A percentile compares a stretch with the other conserved stretches of the same genome.
Evolutionary conservation across 2,797 vertebrate genomes (phyloP).

Genomic region (Nasua narica): DNA sequence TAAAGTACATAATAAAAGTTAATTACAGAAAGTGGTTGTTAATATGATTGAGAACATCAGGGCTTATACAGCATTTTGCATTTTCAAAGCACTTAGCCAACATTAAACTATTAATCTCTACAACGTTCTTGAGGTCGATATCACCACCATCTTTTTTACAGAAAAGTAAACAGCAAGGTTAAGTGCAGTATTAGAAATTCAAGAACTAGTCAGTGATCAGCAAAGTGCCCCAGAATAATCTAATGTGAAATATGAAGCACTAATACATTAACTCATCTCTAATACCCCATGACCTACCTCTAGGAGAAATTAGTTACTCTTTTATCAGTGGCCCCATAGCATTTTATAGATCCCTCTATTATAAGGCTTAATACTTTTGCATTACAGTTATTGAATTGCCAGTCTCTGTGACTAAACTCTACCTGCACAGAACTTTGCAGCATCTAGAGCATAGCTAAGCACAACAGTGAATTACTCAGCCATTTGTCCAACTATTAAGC

Average conservation of each 20-base stretch:
- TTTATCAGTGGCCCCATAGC: not conserved
- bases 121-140: slow-evolving; percentile 31
- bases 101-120: slow-evolving; percentile 61
- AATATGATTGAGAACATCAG: slow-evolving; percentile 53
- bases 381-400: not conserved
- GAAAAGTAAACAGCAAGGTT: slow-evolving; percentile 55
- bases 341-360: slow-evolving; percentile 4
- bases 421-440: not conserved
- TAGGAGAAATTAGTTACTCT: slow-evolving; percentile 43
- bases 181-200: slow-evolving; percentile 53
- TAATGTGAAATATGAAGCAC: slow-evolving; percentile 38
- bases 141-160: slow-evolving; percentile 43
- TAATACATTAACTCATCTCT: slow-evolving; percentile 44
- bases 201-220: slow-evolving; percentile 57
- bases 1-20: slow-evolving; percentile 45
- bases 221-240: slow-evolving; percentile 44
- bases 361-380: not conserved
- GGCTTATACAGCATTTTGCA: slow-evolving; percentile 18
- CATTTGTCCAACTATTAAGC: not conserved
- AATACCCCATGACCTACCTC: slow-evolving; percentile 10
- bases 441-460: not conserved
- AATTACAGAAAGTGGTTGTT: slow-evolving; percentile 60
- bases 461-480: not conserved
- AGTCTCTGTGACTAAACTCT: not conserved
- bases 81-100: slow-evolving; percentile 59